phyloP scores from a whole-genome alignment of 2,888 invertebrate genomes.

The Esperia sulphurella region DNA sequence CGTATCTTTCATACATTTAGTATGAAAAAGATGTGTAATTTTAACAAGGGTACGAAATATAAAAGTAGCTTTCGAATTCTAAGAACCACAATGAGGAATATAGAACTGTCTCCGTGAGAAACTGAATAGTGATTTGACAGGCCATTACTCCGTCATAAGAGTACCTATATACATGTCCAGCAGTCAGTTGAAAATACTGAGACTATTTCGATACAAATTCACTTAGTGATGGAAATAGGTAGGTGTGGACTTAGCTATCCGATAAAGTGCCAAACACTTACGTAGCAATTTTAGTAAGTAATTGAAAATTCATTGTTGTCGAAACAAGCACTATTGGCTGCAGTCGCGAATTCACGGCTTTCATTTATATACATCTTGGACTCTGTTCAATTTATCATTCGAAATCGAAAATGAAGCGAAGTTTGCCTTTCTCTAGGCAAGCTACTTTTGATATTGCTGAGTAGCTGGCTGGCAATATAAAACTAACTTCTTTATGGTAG shows the following conservation, averaged over 20 bases:
- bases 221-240: slow-evolving; percentile 8
- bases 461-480: slow-evolving; percentile 4
- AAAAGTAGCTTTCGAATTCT: too few species aligned
- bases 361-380: neutral
- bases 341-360: neutral
- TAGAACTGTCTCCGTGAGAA: too few species aligned
- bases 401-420: neutral
- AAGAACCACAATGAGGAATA: too few species aligned
- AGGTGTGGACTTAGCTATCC: slow-evolving; percentile 15
- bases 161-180: too few species aligned
- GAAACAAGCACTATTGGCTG: slow-evolving; percentile 16
- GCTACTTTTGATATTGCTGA: neutral
- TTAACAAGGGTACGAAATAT: too few species aligned
- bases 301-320: slow-evolving; percentile 48
- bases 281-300: slow-evolving; percentile 19
- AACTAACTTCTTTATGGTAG: slow-evolving; percentile 39
- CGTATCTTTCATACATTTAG: too few species aligned
- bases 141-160: too few species aligned
- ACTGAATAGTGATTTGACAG: too few species aligned
- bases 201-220: too few species aligned
- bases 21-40: too few species aligned
- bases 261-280: slow-evolving; percentile 6
- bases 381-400: neutral
- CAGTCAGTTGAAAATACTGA: too few species aligned
- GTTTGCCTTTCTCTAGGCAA: too few species aligned